Base-by-base conservation (phyloP, 1,140 invertebrate species). In the Nasonia vitripennis region DNA sequence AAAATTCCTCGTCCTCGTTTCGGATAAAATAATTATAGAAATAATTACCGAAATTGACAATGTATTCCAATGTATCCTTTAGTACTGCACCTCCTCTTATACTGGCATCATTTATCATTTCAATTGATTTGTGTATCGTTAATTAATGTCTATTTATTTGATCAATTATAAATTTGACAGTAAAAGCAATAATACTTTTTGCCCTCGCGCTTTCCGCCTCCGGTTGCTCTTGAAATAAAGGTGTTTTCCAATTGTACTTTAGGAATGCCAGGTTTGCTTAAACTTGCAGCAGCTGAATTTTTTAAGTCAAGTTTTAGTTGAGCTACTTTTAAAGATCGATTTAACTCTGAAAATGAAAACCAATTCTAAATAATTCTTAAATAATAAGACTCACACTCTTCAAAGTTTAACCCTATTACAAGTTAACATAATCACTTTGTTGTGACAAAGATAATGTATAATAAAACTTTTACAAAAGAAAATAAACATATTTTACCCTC, bases 81-180 rank as follows among this genome's bases (percentile, higher is more conserved):
- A 73, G 27, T 2, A 73, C 70, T 73, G 5, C 7, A 6, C 27
- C 14, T 31, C 70, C 70, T 27, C 31, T 73, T 73, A 73, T 14
- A 34, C 23, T 27, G 12, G 70, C 70, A 6, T 73, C 70, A 3
- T 73, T 73, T 31, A 73, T 75, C 31, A 41, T 17, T n/a, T 37
- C 73, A 14, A 37, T n/a, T 5, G 34, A 17, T 9, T 14, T 27
- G 37, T 75, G 73, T 9, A 41, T 12, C 31, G 20, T 75, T 17
- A 20, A 37, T 2, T 20, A 31, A 73, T 73, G 73, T 27, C 73
- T 4, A 20, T 14, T 17, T 12, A 41, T 45, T 45, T 75, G 37
- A 75, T 75, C 73, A 75, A 45, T 45, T 7, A 75, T 75, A 41
- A 41, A 41, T n/a, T 75, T 75, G 20, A 45, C 73, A 75, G 37